Base-by-base conservation (phyloP, 1,140 invertebrate genomes). In the Bilobella aurantiaca region DNA sequence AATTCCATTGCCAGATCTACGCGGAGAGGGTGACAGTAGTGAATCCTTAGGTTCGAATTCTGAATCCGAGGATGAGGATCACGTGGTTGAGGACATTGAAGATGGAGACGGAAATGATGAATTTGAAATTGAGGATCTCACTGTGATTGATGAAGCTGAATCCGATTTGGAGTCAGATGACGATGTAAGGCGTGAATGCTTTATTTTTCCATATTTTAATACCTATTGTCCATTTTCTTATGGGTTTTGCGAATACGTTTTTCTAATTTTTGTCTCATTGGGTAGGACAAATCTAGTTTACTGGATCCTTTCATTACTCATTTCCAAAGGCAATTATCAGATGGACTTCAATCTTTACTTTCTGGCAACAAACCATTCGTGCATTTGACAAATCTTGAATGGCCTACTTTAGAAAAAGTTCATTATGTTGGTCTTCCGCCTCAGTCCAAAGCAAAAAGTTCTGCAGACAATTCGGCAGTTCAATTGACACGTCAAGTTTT, bases 221-320 rank as follows among this genome's bases (percentile, higher is more conserved):
- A n/a, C 28, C 53, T 47, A 53, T 21, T 14, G 29, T 16, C 23
- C 2, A 64, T n/a, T 27, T 29, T 29, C 30, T 59, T 60, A 57
- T n/a, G n/a, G n/a, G n/a, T n/a, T n/a, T n/a, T n/a, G n/a, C n/a
- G n/a, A n/a, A n/a, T n/a, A n/a, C n/a, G n/a, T n/a, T n/a, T 2
- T n/a, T 58, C 21, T 21, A 37, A 23, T 49, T n/a, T 49, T 18
- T 57, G n/a, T 23, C 53, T 37, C 28, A 63, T 25, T 14, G 58
- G 25, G 37, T 69, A 32, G 32, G 12, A 1, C 25, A 29, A 27
- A 34, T 28, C 8, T 8, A 61, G 1, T 23, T 18, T 72, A 65
- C 67, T n/a, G 56, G 86, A 87, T 79, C 82, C 85, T 8, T 88
- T 88, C 76, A 78, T 79, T 14, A 79, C 81, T 74, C 86, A 87